Evolutionary conservation across 1,140 invertebrate genomes (phyloP).

Genomic region (Lucilia cuprina): DNA sequence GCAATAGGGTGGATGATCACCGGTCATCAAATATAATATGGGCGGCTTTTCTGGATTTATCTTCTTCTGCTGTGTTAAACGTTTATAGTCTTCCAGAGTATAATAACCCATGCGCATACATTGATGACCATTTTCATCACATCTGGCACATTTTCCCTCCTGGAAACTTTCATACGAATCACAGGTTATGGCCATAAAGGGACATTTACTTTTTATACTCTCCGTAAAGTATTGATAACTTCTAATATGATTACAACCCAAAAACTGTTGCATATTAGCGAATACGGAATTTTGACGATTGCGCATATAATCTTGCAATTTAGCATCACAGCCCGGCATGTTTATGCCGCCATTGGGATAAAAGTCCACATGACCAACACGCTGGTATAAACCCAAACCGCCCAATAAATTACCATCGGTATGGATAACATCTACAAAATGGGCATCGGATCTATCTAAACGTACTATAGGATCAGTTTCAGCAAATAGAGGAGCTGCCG

Average conservation of each 20-base stretch:
- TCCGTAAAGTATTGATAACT: constrained; percentile 87
- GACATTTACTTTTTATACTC: constrained; percentile 78
- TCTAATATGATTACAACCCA: constrained; percentile 85
- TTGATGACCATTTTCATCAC: constrained; percentile 68
- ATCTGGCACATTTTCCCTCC: constrained; percentile 77
- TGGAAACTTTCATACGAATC: constrained; percentile 79
- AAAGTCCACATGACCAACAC: constrained; percentile 87
- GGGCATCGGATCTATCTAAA: constrained; percentile 83
- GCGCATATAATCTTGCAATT: constrained; percentile 73
- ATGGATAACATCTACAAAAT: constrained; percentile 87
- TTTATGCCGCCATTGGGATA: constrained; percentile 86
- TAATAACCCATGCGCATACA: constrained; percentile 77
- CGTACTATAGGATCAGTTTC: constrained; percentile 81
- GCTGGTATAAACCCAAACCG: constrained; percentile 81
- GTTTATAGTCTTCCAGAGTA: constrained; percentile 66
- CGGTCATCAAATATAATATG: constrained; percentile 73
- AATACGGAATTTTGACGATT: constrained; percentile 66
- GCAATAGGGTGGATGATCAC: constrained; percentile 73
- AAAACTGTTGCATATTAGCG: constrained; percentile 74
- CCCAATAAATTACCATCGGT: constrained; percentile 85
- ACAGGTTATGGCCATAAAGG: constrained; percentile 79
- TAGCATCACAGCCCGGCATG: constrained; percentile 84
- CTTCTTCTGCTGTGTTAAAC: constrained; percentile 59
- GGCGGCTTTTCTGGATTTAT: constrained; percentile 67
- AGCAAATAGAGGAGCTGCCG: constrained; percentile 91